A percentile compares a stretch with the other conserved stretches of the same genome.
Evolutionary conservation across 2,797 vertebrate genomes (phyloP).

Genomic region (Ctenopoma multispine): DNA sequence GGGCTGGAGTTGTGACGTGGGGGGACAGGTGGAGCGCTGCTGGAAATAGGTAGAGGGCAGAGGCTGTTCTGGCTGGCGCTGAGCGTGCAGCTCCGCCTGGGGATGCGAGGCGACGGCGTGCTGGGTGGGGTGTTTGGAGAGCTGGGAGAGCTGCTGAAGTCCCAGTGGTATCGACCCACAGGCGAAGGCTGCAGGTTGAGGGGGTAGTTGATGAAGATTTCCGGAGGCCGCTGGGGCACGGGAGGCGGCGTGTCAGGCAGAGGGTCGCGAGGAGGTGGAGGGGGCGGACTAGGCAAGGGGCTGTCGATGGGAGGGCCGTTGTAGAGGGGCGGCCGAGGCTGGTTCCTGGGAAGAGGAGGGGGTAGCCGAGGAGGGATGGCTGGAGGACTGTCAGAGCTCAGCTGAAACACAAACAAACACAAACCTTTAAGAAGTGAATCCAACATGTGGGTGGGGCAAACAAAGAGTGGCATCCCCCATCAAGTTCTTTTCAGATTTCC

Average conservation of each 20-base stretch:
- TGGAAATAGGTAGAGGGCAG: constrained; percentile 75
- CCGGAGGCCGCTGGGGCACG: constrained; percentile 91
- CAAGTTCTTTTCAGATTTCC: no score
- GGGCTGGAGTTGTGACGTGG: constrained; percentile 93
- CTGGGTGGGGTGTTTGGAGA: constrained; percentile 87
- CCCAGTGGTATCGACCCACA: constrained; percentile 89
- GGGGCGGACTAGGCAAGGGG: constrained; percentile 91
- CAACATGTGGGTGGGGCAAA: neutral
- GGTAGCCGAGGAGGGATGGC: constrained; percentile 95
- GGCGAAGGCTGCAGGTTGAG: constrained; percentile 92
- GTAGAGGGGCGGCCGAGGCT: constrained; percentile 87
- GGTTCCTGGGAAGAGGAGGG: constrained; percentile 87
- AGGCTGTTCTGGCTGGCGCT: constrained; percentile 89
- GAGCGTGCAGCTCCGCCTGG: constrained; percentile 86
- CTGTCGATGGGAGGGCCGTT: constrained; percentile 83
- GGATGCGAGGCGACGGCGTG: constrained; percentile 88
- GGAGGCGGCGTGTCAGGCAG: constrained; percentile 92
- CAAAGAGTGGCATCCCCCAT: neutral
- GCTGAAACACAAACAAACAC: constrained; percentile 70
- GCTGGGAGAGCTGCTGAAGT: constrained; percentile 89
- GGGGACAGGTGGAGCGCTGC: constrained; percentile 89
- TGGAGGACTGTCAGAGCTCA: constrained; percentile 90
- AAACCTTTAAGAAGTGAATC: neutral
- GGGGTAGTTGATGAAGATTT: constrained; percentile 97
- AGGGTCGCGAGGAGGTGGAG: constrained; percentile 88